phyloP scores from a whole-genome alignment of 1,140 invertebrate species.

The Cephus cinctus region DNA sequence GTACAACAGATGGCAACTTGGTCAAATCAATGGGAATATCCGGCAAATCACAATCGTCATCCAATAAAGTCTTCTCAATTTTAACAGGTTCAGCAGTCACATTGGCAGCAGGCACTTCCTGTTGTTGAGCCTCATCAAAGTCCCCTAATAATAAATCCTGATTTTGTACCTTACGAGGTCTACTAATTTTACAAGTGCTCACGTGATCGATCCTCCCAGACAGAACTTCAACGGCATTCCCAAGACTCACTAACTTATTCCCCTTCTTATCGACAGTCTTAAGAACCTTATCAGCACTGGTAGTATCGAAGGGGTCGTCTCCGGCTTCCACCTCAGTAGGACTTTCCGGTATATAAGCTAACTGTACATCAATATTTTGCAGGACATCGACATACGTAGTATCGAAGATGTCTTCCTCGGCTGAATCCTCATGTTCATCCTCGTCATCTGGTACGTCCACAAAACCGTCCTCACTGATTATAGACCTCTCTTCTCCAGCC shows the following conservation, averaged over 20 bases:
- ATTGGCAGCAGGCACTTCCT: constrained; percentile 22
- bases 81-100: constrained; percentile 23
- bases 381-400: constrained; percentile 84
- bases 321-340: constrained; percentile 70
- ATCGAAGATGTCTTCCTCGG: constrained; percentile 83
- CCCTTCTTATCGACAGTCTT: constrained; percentile 74
- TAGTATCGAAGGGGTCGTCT: constrained; percentile 85
- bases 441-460: constrained; percentile 62
- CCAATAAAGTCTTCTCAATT: constrained; percentile 67
- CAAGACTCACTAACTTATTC: constrained; percentile 78
- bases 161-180: constrained; percentile 59
- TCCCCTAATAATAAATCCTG: constrained; percentile 70
- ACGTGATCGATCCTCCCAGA: constrained; percentile 75
- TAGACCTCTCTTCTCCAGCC: constrained; percentile 33
- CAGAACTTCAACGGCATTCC: constrained; percentile 80
- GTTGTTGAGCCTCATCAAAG: constrained; percentile 56
- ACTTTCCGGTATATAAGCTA: constrained; percentile 82
- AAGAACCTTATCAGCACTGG: constrained; percentile 80
- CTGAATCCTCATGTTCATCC: constrained; percentile 68
- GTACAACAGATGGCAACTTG: constrained; percentile 55
- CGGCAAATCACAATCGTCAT: constrained; percentile 65
- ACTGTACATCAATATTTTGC: constrained; percentile 79
- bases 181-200: constrained; percentile 58
- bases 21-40: constrained; percentile 63
- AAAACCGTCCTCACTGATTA: constrained; percentile 50